These are phyloP conservation scores for Ailurus styani DNA, from an alignment of 2,113 vertebrate genomes.

Conservation along the genomic window DNA sequence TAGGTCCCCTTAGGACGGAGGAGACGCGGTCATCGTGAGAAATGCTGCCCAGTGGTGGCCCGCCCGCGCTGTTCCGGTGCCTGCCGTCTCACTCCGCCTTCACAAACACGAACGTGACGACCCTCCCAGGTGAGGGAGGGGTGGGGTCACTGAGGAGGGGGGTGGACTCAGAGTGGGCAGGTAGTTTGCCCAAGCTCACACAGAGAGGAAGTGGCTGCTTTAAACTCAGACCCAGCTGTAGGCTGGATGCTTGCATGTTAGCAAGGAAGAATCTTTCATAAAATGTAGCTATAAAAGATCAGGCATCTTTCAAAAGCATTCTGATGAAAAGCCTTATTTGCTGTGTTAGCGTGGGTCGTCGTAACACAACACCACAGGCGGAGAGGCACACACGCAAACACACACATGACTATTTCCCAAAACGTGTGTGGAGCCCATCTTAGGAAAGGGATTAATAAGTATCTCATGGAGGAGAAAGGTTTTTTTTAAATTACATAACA, in stretches of 20 bases:
- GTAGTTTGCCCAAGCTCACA: not conserved
- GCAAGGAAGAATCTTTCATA: not conserved
- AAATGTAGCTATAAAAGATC: not conserved
- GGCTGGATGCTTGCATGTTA: not conserved
- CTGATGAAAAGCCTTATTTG: not conserved
- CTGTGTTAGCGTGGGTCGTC: rapidly evolving
- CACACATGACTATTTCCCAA: not conserved
- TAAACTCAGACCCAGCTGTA: not conserved
- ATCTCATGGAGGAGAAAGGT: not conserved
- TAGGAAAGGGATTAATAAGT: not conserved
- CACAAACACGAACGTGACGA: rapidly evolving
- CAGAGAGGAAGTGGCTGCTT: not conserved
- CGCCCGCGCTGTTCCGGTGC: not conserved
- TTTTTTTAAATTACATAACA: not conserved
- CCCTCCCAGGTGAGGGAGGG: not conserved
- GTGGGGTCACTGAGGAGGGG: not conserved
- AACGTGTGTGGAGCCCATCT: not conserved
- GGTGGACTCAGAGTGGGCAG: not conserved
- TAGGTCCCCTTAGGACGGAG: not conserved
- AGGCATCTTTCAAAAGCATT: not conserved
- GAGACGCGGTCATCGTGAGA: rapidly evolving
- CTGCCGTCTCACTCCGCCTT: not conserved
- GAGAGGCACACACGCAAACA: not conserved
- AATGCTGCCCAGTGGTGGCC: rapidly evolving
- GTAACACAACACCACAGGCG: rapidly evolving